phyloP scores from a whole-genome alignment of 2,888 invertebrate species.

The Lasioglossum oenotherae region DNA sequence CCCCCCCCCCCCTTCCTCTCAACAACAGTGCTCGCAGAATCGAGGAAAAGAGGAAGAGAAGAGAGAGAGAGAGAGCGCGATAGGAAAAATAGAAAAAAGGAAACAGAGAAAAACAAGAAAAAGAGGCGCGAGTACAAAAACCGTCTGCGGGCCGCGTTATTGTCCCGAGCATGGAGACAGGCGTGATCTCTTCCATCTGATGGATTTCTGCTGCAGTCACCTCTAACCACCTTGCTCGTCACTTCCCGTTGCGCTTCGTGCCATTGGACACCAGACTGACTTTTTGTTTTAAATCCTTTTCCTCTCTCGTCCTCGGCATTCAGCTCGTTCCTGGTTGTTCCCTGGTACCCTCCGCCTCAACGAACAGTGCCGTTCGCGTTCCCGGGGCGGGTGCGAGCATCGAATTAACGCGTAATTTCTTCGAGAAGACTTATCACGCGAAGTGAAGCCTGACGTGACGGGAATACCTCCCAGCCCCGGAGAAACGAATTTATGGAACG shows the following conservation, averaged over 20 bases:
- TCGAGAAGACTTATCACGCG: constrained; percentile 53
- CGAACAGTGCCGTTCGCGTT: constrained; percentile 14
- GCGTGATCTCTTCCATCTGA: constrained; percentile 80
- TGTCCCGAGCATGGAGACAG: constrained; percentile 73
- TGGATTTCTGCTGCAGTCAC: constrained; percentile 76
- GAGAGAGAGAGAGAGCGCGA: constrained; percentile 6
- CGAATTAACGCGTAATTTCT: constrained; percentile 63
- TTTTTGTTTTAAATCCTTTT: constrained; percentile 67
- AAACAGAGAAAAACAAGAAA: constrained; percentile 28
- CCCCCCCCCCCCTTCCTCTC: not conserved
- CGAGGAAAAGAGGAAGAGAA: constrained; percentile 23
- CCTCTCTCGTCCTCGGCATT: constrained; percentile 49
- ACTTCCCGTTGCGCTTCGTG: constrained; percentile 71
- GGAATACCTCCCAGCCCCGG: constrained; percentile 26
- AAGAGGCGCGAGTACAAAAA: constrained; percentile 72
- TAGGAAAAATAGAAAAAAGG: constrained; percentile 18
- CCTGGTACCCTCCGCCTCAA: constrained; percentile 51
- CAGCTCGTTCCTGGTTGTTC: constrained; percentile 33
- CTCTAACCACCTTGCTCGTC: constrained; percentile 67
- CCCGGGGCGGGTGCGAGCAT: constrained; percentile 48
- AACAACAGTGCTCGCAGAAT: constrained; percentile 14
- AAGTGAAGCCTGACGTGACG: constrained; percentile 62
- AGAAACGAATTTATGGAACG: constrained; percentile 42
- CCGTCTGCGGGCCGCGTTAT: constrained; percentile 77
- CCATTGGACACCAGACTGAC: constrained; percentile 74